Evolutionary conservation across 2,888 invertebrate species (phyloP).

Genomic region (Lasioglossum villosulum): DNA sequence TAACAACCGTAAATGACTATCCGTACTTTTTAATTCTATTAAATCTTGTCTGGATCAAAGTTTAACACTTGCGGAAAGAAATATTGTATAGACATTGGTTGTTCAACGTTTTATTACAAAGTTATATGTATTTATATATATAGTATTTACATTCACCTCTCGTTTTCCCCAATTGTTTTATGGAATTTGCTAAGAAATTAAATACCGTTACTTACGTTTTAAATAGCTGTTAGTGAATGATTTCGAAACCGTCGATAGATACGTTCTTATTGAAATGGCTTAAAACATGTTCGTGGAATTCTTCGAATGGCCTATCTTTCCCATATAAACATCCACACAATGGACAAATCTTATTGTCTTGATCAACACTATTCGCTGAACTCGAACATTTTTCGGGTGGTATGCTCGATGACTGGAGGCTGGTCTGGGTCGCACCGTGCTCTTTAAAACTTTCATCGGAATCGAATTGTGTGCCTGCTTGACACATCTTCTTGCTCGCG

Average conservation of each 20-base stretch:
- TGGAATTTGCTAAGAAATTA: conserved; percentile 5
- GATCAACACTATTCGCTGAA: conserved; percentile 77
- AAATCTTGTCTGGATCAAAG: conserved; percentile 30
- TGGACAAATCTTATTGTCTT: conserved; percentile 89
- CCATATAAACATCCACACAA: conserved; percentile 89
- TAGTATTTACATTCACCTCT: too few species aligned
- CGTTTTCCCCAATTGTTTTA: too few species aligned
- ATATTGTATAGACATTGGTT: too few species aligned
- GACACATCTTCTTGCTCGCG: conserved; percentile 77
- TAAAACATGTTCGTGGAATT: conserved; percentile 91
- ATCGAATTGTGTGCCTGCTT: conserved; percentile 79
- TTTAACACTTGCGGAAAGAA: conserved; percentile 12
- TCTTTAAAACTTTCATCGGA: conserved; percentile 77
- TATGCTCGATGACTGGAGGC: conserved; percentile 69
- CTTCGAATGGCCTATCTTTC: conserved; percentile 86
- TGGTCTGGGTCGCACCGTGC: conserved; percentile 79
- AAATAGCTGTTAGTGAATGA: conserved; percentile 58
- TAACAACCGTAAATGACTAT: conserved; percentile 17
- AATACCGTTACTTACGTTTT: not conserved
- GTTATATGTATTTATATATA: too few species aligned
- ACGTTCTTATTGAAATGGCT: conserved; percentile 89
- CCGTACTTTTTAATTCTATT: not conserved
- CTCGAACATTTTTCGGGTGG: conserved; percentile 81
- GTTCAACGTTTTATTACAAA: too few species aligned
- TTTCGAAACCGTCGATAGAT: conserved; percentile 71